Evolutionary conservation across 2,888 invertebrate genomes (phyloP).

Genomic region (Macropis europaea): DNA sequence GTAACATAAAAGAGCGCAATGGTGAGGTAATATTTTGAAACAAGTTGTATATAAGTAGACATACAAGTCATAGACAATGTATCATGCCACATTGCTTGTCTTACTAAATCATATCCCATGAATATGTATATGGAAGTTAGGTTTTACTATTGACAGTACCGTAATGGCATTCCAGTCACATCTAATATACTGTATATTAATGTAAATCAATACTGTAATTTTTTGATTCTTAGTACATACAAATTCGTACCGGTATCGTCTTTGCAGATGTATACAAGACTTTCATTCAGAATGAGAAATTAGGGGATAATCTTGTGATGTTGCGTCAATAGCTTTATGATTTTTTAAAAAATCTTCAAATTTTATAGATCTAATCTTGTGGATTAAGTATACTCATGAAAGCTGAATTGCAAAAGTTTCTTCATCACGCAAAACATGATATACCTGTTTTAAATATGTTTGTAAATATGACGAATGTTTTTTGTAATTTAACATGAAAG

Average conservation of each 20-base stretch:
- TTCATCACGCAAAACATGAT: neutral
- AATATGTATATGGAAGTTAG: slow-evolving; percentile 41
- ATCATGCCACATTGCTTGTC: slow-evolving; percentile 47
- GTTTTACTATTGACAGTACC: slow-evolving; percentile 55
- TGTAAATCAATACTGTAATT: slow-evolving; percentile 42
- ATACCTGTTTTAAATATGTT: slow-evolving; percentile 15
- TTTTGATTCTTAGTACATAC: slow-evolving; percentile 24
- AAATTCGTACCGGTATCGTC: slow-evolving; percentile 3
- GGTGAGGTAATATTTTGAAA: slow-evolving; percentile 46
- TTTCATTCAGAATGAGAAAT: slow-evolving; percentile 12
- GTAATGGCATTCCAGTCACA: slow-evolving; percentile 53
- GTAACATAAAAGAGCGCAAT: slow-evolving; percentile 33
- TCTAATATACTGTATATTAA: slow-evolving; percentile 51
- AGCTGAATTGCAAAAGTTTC: neutral
- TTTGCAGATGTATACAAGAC: slow-evolving; percentile 5
- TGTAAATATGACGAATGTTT: slow-evolving; percentile 32
- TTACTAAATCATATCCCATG: slow-evolving; percentile 43
- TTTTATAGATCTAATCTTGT: neutral
- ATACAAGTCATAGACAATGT: slow-evolving; percentile 38
- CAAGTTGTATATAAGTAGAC: slow-evolving; percentile 46
- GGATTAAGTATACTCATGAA: neutral
- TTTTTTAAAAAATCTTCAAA: neutral
- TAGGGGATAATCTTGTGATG: neutral
- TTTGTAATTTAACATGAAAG: slow-evolving; percentile 34
- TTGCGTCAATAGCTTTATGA: slow-evolving; percentile 1